A percentile compares a stretch with the other conserved stretches of the same genome.
Conservation (phyloP, 2,888 invertebrate species). For the Leucania comma region DNA sequence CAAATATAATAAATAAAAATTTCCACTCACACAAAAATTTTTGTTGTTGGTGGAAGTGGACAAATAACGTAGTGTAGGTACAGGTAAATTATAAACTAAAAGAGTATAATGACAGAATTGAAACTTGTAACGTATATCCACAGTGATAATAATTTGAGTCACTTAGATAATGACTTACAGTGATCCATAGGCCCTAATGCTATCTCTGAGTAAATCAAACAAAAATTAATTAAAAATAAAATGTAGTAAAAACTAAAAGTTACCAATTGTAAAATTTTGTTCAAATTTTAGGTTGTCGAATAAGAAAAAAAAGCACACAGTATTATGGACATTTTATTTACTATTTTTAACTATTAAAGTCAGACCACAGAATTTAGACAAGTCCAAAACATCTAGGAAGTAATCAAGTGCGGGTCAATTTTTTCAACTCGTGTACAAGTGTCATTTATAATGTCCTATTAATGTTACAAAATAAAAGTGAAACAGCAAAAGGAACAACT, state of each 20-base stretch:
- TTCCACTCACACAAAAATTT: neutral
- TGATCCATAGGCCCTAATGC: no score
- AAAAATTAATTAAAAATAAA: no score
- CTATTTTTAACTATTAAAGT: no score
- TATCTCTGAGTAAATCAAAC: no score
- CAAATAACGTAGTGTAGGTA: no score
- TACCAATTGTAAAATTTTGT: no score
- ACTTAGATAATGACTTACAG: neutral
- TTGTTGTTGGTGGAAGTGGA: neutral
- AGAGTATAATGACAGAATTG: neutral
- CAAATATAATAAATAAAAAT: neutral
- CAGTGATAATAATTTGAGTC: neutral
- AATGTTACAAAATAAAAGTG: neutral
- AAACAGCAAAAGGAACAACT: conserved; percentile 9
- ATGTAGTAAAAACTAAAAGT: no score
- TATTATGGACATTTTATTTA: neutral
- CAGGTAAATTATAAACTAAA: no score
- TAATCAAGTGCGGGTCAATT: no score
- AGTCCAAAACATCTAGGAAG: neutral
- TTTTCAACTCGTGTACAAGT: no score
- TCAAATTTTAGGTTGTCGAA: no score
- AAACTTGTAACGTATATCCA: neutral
- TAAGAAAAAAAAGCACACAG: no score
- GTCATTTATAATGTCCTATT: neutral
- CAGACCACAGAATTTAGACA: neutral